A percentile compares a stretch with the other conserved stretches of the same genome.
phyloP scores from a whole-genome alignment of 2,797 vertebrate species.

The Argya squamiceps region DNA sequence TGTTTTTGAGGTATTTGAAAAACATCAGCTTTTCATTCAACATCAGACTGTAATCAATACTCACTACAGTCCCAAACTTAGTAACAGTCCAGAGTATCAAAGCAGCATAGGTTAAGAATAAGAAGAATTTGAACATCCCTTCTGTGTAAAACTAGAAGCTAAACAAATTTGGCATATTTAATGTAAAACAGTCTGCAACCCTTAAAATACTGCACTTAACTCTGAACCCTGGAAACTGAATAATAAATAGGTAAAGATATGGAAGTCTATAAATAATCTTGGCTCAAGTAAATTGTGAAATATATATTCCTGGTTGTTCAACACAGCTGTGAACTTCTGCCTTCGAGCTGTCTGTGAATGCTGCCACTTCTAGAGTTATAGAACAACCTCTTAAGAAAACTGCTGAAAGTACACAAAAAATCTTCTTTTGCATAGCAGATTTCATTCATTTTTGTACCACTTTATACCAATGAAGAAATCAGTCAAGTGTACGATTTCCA shows the following conservation, averaged over 20 bases:
- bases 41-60: neutral
- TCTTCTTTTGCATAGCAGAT: neutral
- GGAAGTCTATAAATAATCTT: neutral
- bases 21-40: neutral
- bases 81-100: neutral
- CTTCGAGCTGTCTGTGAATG: neutral
- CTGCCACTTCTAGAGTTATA: neutral
- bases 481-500: neutral
- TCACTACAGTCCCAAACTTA: neutral
- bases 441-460: neutral
- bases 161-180: neutral
- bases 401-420: neutral
- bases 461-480: constrained; percentile 20
- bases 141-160: neutral
- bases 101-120: neutral
- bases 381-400: neutral
- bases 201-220: neutral
- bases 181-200: neutral
- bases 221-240: neutral
- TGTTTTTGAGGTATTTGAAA: neutral
- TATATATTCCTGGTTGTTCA: neutral
- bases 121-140: neutral
- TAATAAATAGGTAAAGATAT: neutral
- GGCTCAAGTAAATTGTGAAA: neutral
- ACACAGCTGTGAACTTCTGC: neutral